A percentile compares a stretch with the other conserved stretches of the same genome.
These are phyloP conservation scores for Pholis gunnellus DNA, from an alignment of 2,113 vertebrate species.

Conservation along the genomic window DNA sequence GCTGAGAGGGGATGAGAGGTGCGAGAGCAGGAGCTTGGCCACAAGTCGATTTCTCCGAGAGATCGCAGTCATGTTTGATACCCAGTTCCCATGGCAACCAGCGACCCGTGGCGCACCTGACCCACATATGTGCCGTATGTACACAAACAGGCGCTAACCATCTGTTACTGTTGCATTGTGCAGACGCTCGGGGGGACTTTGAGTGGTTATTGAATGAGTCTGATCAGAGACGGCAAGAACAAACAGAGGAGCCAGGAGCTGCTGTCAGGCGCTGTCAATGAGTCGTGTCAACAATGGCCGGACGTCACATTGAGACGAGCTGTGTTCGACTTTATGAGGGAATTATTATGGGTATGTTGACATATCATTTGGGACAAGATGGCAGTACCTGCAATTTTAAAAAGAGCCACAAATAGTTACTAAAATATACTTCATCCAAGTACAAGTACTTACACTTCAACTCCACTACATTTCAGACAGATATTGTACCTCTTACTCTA, in stretches of 20 bases:
- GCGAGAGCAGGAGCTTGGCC: conserved; percentile 36
- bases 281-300: conserved; percentile 51
- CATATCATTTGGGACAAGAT: neutral
- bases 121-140: conserved; percentile 79
- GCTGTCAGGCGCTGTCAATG: conserved; percentile 41
- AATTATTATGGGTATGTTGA: conserved; percentile 10
- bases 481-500: neutral
- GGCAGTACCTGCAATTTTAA: neutral
- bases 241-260: conserved; percentile 45
- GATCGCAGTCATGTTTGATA: conserved; percentile 77
- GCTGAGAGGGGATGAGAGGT: conserved; percentile 50
- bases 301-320: conserved; percentile 22
- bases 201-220: conserved; percentile 31
- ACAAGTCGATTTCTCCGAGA: conserved; percentile 57
- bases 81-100: conserved; percentile 81
- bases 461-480: neutral
- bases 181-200: conserved; percentile 27
- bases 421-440: neutral
- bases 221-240: conserved; percentile 21
- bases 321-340: conserved; percentile 14
- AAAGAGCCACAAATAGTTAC: neutral
- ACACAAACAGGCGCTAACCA: conserved; percentile 67
- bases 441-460: neutral
- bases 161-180: conserved; percentile 44
- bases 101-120: conserved; percentile 70